Conservation (phyloP, 2,113 vertebrate species). For the Spea bombifrons region DNA sequence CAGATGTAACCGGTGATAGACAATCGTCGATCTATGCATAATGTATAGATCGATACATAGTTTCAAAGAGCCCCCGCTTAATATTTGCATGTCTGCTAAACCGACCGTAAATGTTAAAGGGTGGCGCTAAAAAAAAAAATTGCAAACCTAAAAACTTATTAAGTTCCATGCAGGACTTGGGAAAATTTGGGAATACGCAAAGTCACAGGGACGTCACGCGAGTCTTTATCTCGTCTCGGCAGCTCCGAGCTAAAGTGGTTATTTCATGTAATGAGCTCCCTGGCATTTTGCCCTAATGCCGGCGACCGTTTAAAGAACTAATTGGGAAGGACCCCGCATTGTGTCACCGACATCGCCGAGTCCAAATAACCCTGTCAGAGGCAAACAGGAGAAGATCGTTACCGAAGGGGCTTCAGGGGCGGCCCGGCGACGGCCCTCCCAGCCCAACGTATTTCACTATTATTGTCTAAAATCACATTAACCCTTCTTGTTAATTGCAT, state of each 20-base stretch:
- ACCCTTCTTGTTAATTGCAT: not conserved
- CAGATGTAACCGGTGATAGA: no score
- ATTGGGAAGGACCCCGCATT: constrained; percentile 26
- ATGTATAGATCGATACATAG: no score
- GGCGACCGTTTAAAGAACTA: constrained; percentile 23
- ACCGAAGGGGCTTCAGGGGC: not conserved
- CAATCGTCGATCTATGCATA: no score
- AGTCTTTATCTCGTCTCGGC: constrained; percentile 33
- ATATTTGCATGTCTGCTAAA: no score
- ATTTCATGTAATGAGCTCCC: constrained; percentile 6
- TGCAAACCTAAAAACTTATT: constrained; percentile 2
- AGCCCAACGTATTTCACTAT: not conserved
- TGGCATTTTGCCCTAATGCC: constrained; percentile 18
- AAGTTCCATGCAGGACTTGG: constrained; percentile 23
- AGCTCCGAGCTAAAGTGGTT: constrained; percentile 12
- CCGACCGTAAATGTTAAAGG: no score
- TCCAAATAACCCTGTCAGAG: constrained; percentile 22
- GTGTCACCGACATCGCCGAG: constrained; percentile 23
- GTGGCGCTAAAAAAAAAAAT: no score
- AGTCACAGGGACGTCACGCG: not conserved
- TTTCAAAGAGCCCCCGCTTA: no score
- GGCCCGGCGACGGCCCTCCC: not conserved
- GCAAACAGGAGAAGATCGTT: not conserved
- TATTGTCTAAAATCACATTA: not conserved
- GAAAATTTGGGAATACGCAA: constrained; percentile 35